Percentiles rank a stretch among this genome's conserved stretches.
These are phyloP conservation scores for Sitobion miscanthi DNA, from an alignment of 1,140 invertebrate species.

Conservation along the genomic window DNA sequence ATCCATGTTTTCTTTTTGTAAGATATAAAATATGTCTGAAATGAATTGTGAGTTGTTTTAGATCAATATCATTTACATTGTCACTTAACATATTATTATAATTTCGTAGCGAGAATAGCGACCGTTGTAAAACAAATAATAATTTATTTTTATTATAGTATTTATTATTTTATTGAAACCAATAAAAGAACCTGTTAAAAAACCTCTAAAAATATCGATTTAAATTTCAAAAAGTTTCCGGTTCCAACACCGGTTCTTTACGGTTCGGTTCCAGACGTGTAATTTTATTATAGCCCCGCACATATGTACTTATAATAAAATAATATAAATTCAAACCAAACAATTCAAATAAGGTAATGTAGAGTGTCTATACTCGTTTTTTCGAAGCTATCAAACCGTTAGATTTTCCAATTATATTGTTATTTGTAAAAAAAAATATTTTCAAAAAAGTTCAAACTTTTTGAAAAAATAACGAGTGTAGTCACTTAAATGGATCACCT, in stretches of 20 bases:
- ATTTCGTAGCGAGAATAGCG: neutral
- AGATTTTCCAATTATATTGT: neutral
- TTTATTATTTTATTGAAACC: neutral
- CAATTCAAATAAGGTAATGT: neutral
- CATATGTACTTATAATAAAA: too few species aligned
- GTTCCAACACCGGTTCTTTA: slow-evolving; percentile 1
- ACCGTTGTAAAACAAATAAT: slow-evolving; percentile 5
- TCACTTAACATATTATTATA: neutral
- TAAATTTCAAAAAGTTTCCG: neutral
- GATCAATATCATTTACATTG: neutral
- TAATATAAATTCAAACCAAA: neutral
- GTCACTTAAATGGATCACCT: neutral
- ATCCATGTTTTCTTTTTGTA: neutral
- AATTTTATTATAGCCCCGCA: neutral
- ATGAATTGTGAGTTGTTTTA: neutral
- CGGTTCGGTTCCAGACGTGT: neutral
- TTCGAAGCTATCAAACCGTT: neutral
- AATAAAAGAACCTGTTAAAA: neutral
- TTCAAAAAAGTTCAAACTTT: neutral
- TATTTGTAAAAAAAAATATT: neutral
- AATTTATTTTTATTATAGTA: slow-evolving; percentile 10
- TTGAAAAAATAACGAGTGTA: neutral
- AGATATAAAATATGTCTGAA: neutral
- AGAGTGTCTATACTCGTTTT: neutral
- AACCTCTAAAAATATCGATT: neutral